These are phyloP conservation scores for Metellina segmentata DNA, from an alignment of 2,888 invertebrate genomes.

Conservation along the genomic window DNA sequence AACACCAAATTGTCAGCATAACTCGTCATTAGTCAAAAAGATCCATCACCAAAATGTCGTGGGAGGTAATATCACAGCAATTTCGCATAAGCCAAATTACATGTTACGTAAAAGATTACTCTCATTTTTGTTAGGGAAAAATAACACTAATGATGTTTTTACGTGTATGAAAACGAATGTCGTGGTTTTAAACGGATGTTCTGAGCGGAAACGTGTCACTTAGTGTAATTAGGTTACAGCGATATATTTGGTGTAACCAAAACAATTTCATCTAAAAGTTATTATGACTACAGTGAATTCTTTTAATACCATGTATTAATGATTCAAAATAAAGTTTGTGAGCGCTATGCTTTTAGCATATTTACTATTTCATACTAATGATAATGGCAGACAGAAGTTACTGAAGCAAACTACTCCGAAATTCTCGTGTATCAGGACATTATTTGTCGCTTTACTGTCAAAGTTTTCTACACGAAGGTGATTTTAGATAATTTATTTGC, in stretches of 20 bases:
- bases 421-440: too few species aligned
- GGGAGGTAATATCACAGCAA: slow-evolving; percentile 2
- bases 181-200: not conserved
- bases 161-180: slow-evolving; percentile 37
- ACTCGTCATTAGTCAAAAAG: slow-evolving; percentile 25
- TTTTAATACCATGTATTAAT: not conserved
- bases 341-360: too few species aligned
- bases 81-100: slow-evolving; percentile 23
- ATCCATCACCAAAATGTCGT: slow-evolving; percentile 32
- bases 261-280: not conserved
- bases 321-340: not conserved
- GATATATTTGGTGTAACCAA: not conserved
- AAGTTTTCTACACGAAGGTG: too few species aligned
- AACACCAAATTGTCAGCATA: not conserved
- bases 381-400: too few species aligned
- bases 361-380: too few species aligned
- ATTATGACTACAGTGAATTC: not conserved
- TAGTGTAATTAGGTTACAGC: not conserved
- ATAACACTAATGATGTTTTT: slow-evolving; percentile 55
- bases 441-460: too few species aligned
- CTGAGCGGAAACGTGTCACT: not conserved
- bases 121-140: slow-evolving; percentile 25
- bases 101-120: slow-evolving; percentile 26
- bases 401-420: too few species aligned
- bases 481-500: too few species aligned